Conservation (phyloP, 1,140 invertebrate genomes). For the Schmidtea mediterranea region DNA sequence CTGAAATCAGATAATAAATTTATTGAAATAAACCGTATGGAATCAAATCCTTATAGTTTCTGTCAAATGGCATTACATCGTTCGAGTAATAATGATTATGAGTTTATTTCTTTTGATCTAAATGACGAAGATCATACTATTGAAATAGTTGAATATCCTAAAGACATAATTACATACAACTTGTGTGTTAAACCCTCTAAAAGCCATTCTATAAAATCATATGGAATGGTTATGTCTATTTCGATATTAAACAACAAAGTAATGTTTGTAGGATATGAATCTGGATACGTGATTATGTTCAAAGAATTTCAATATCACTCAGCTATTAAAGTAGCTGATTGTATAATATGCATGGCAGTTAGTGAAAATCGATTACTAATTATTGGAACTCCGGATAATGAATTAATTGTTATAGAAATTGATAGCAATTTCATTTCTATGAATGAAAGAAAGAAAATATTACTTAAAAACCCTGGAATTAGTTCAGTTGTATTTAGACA, state of each 20-base stretch:
- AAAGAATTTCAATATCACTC: too few species aligned
- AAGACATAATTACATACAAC: conserved; percentile 8
- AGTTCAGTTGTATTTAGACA: conserved; percentile 35
- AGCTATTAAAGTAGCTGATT: conserved; percentile 8
- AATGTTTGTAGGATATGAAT: conserved; percentile 15
- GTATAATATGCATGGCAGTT: conserved; percentile 14
- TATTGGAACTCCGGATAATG: conserved; percentile 11
- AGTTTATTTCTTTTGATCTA: conserved; percentile 9
- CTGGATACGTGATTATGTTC: conserved; percentile 12
- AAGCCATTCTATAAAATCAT: conserved; percentile 6
- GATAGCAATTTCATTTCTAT: conserved; percentile 6
- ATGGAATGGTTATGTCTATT: conserved; percentile 9
- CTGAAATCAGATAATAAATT: neutral
- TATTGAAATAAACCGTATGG: conserved; percentile 1
- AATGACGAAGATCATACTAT: conserved; percentile 5
- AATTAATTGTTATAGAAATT: conserved; percentile 10
- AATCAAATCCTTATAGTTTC: neutral
- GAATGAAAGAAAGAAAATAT: neutral
- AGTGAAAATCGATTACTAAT: conserved; percentile 9
- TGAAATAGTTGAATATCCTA: conserved; percentile 9
- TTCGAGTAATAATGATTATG: neutral
- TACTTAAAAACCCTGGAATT: conserved; percentile 13
- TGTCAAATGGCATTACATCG: conserved; percentile 4
- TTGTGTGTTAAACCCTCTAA: conserved; percentile 8
- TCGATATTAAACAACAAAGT: neutral